These are phyloP conservation scores for Pterostichus niger DNA, from an alignment of 2,888 invertebrate genomes.

Conservation along the genomic window DNA sequence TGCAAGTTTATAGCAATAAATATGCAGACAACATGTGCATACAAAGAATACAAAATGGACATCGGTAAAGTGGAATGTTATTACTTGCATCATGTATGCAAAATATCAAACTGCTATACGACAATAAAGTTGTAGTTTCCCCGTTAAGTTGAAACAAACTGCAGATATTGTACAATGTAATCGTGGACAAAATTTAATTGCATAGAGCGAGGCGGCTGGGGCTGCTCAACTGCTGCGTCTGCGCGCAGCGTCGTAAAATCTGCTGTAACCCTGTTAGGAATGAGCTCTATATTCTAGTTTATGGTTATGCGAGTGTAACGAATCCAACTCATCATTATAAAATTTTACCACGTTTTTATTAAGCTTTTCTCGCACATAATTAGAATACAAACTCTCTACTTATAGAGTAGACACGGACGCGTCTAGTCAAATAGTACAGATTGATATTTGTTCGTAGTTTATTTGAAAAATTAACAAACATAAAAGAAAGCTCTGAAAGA, in stretches of 20 bases:
- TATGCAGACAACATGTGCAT: background rate
- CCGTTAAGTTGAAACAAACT: constrained; percentile 43
- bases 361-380: constrained; percentile 52
- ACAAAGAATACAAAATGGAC: constrained; percentile 8
- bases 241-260: constrained; percentile 39
- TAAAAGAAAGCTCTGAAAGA: no score
- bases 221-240: background rate
- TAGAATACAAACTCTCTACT: constrained; percentile 35
- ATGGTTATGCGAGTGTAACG: constrained; percentile 55
- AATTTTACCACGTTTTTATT: constrained; percentile 54
- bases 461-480: no score
- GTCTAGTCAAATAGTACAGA: no score
- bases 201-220: background rate
- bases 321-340: constrained; percentile 58
- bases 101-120: constrained; percentile 33
- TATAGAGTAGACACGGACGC: background rate
- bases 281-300: constrained; percentile 59
- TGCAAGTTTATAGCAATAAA: constrained; percentile 2
- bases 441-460: no score
- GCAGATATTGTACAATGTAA: constrained; percentile 25
- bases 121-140: constrained; percentile 22
- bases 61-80: background rate
- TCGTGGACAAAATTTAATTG: constrained; percentile 31
- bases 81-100: constrained; percentile 39
- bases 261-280: constrained; percentile 47